phyloP scores from a whole-genome alignment of 2,888 invertebrate species.

The Amiota communis region DNA sequence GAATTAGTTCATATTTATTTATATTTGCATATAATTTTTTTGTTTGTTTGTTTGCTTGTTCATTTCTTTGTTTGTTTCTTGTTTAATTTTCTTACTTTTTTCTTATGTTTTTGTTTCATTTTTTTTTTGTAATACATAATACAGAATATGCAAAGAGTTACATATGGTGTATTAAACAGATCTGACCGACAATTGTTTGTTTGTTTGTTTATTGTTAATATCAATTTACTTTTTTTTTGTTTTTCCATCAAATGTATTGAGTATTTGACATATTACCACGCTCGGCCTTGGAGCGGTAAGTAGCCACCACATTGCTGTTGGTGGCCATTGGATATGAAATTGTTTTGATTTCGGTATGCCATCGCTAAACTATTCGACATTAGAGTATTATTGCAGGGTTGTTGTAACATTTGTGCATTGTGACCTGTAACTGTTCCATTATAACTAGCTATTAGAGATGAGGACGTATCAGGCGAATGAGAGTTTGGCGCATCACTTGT shows the following conservation, averaged over 20 bases:
- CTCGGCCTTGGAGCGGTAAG: slow-evolving; percentile 87
- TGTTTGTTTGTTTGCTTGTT: too few species aligned
- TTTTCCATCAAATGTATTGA: not conserved
- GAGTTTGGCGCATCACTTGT: slow-evolving; percentile 74
- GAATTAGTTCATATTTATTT: too few species aligned
- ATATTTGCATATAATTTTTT: too few species aligned
- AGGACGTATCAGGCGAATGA: slow-evolving; percentile 74
- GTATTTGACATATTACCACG: slow-evolving; percentile 79
- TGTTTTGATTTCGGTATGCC: slow-evolving; percentile 79
- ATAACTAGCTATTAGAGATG: slow-evolving; percentile 71
- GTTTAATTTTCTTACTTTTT: too few species aligned
- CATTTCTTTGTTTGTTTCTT: too few species aligned
- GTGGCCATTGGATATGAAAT: slow-evolving; percentile 79
- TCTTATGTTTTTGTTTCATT: too few species aligned
- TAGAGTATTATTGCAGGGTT: slow-evolving; percentile 73
- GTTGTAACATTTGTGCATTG: slow-evolving; percentile 73
- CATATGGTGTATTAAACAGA: too few species aligned
- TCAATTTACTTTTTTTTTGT: not conserved
- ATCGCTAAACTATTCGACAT: slow-evolving; percentile 80
- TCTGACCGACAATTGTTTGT: too few species aligned
- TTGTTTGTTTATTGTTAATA: too few species aligned
- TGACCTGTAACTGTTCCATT: slow-evolving; percentile 70
- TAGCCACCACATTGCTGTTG: slow-evolving; percentile 90
- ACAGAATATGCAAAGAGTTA: not conserved
- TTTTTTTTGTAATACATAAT: not conserved